Percentiles rank a stretch among this genome's conserved stretches.
phyloP scores from a whole-genome alignment of 1,140 invertebrate species.

The Pachypeltis micranthus region DNA sequence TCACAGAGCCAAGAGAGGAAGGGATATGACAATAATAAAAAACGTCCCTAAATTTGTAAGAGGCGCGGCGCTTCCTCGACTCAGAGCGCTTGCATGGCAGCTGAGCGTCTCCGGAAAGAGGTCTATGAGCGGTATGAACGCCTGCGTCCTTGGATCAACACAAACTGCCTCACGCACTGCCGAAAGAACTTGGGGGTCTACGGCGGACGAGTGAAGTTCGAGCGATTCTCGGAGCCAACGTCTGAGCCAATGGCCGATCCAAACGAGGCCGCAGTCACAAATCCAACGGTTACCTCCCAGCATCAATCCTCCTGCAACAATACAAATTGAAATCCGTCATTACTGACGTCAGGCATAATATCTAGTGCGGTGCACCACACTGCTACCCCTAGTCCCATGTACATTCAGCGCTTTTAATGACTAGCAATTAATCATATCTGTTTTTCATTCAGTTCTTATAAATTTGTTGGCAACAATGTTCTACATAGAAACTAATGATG shows the following conservation, averaged over 20 bases:
- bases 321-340: background rate
- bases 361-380: too few relatives aligned
- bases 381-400: too few relatives aligned
- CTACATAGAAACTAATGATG: too few relatives aligned
- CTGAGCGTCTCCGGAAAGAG: constrained; percentile 59
- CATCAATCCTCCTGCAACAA: constrained; percentile 60
- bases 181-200: constrained; percentile 40
- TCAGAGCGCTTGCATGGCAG: constrained; percentile 61
- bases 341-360: too few relatives aligned
- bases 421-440: too few relatives aligned
- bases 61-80: constrained; percentile 28
- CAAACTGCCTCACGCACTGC: constrained; percentile 46
- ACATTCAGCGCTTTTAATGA: too few relatives aligned
- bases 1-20: background rate
- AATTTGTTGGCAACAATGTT: too few relatives aligned
- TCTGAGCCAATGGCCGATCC: constrained; percentile 76
- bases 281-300: constrained; percentile 70
- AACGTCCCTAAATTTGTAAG: background rate
- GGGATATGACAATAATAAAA: background rate
- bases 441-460: too few relatives aligned
- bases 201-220: constrained; percentile 52
- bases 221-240: constrained; percentile 68
- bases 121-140: constrained; percentile 50
- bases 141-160: constrained; percentile 45
- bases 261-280: constrained; percentile 78